Evolutionary conservation across 2,888 invertebrate genomes (phyloP), one percentile per base, ranked within the genome.

Genomic region (Pogonocherus hispidulus): DNA sequence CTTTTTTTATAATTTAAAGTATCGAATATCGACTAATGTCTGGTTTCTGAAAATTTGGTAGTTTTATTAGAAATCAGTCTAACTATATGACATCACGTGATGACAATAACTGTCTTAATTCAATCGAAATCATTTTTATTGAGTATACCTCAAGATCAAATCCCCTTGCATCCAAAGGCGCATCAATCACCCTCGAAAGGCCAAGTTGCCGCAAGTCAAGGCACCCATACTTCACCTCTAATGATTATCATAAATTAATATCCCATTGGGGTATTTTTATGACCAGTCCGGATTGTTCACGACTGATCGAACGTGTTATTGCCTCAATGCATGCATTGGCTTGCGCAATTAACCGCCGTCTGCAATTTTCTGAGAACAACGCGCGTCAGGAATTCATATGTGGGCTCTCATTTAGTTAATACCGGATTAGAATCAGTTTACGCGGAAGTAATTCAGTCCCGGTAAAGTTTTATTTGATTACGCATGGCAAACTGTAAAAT

Each of bases 261-360:
- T 72, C 73, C 72, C 60, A 68, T 70, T 63, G 70, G 65, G 54
- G 59, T 60, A 73, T 74, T 74, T 76, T 73, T 76, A 72, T 69
- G 70, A 72, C 69, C 72, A 71, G 68, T 70, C 70, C 64, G 72
- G 73, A 74, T 76, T 71, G 74, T 70, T 72, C 76, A 76, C 73
- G 76, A 71, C 69, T 59, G 60, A 67, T 62, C 66, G 66, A 71
- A 71, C 72, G 66, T 73, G 67, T 57, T 54, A 47, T 46, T 59
- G 56, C 41, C 46, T 67, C 70, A 67, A 70, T 68, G 65, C 63
- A 66, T 66, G 63, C 70, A 67, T 66, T 68, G 66, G 55, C 68
- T 72, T 70, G 60, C 67, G 67, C 67, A 72, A 70, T 70, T 64
- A 70, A 66, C 64, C 27, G 63, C 55, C 64, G 66, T 68, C 63